A percentile compares a stretch with the other conserved stretches of the same genome.
These are phyloP conservation scores for Sinocyclocheilus anshuiensis DNA, from an alignment of 2,113 vertebrate genomes.

Conservation along the genomic window DNA sequence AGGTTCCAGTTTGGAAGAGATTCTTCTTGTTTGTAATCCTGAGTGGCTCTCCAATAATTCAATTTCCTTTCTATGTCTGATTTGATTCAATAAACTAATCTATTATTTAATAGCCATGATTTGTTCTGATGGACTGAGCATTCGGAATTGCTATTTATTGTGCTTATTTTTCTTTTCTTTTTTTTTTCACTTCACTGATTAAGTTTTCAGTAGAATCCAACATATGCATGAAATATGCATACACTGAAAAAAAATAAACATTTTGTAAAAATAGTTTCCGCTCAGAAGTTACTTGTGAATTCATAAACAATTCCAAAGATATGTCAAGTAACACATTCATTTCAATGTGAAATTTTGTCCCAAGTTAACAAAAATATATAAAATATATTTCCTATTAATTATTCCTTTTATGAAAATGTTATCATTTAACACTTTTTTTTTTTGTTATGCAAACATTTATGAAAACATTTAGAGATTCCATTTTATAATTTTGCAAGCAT, in stretches of 20 bases:
- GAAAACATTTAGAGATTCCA: too few relatives aligned
- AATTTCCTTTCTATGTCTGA: conserved; percentile 66
- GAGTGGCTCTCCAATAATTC: conserved; percentile 64
- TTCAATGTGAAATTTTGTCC: too few relatives aligned
- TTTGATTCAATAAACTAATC: conserved; percentile 65
- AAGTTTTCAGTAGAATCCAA: conserved; percentile 45
- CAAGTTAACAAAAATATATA: too few relatives aligned
- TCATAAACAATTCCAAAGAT: too few relatives aligned
- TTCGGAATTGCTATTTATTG: conserved; percentile 57
- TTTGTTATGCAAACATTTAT: too few relatives aligned
- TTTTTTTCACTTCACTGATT: conserved; percentile 61
- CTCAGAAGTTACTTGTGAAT: too few relatives aligned
- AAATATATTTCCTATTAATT: too few relatives aligned
- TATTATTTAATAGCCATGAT: conserved; percentile 73
- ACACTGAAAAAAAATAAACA: neutral
- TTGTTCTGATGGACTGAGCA: conserved; percentile 68
- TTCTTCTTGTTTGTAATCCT: conserved; percentile 64
- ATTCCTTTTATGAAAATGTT: too few relatives aligned
- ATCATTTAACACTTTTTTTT: too few relatives aligned
- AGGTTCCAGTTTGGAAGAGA: conserved; percentile 63
- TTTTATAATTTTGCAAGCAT: too few relatives aligned
- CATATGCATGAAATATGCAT: neutral
- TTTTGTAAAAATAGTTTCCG: too few relatives aligned
- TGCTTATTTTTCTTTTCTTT: conserved; percentile 49
- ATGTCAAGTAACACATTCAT: too few relatives aligned